phyloP scores from a whole-genome alignment of 2,797 vertebrate species.

The Oreochromis grahami region DNA sequence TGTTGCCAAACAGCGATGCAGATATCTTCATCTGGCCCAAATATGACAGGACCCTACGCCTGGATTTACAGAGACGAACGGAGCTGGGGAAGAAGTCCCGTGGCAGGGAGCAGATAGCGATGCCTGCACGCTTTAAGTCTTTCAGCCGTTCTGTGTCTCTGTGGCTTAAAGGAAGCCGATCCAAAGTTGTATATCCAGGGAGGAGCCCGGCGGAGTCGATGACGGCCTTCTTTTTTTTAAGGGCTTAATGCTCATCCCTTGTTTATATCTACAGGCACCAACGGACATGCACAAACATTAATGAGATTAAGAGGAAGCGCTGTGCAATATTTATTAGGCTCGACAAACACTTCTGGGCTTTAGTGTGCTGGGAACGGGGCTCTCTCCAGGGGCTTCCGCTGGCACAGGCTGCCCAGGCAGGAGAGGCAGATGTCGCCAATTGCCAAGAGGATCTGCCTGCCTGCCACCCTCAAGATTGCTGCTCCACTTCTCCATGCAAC shows the following conservation, averaged over 20 bases:
- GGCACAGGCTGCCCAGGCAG: constrained; percentile 67
- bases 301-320: constrained; percentile 79
- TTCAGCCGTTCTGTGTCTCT: constrained; percentile 35
- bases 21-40: constrained; percentile 74
- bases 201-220: constrained; percentile 36
- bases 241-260: constrained; percentile 78
- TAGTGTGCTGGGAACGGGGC: constrained; percentile 67
- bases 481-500: constrained; percentile 67
- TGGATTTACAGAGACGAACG: constrained; percentile 55
- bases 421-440: constrained; percentile 73
- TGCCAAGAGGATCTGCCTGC: constrained; percentile 67
- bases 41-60: constrained; percentile 62
- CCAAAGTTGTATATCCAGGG: constrained; percentile 42
- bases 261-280: constrained; percentile 76
- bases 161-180: constrained; percentile 53
- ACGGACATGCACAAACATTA: constrained; percentile 83
- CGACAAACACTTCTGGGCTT: constrained; percentile 81
- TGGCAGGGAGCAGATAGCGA: constrained; percentile 61
- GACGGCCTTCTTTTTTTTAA: constrained; percentile 48
- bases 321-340: constrained; percentile 80
- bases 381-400: constrained; percentile 67
- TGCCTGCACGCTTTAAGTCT: constrained; percentile 53
- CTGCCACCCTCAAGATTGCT: constrained; percentile 65
- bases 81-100: constrained; percentile 52
- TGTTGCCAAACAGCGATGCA: constrained; percentile 73